These are phyloP conservation scores for Patagioenas fasciata DNA, from an alignment of 2,113 vertebrate genomes.

Conservation along the genomic window DNA sequence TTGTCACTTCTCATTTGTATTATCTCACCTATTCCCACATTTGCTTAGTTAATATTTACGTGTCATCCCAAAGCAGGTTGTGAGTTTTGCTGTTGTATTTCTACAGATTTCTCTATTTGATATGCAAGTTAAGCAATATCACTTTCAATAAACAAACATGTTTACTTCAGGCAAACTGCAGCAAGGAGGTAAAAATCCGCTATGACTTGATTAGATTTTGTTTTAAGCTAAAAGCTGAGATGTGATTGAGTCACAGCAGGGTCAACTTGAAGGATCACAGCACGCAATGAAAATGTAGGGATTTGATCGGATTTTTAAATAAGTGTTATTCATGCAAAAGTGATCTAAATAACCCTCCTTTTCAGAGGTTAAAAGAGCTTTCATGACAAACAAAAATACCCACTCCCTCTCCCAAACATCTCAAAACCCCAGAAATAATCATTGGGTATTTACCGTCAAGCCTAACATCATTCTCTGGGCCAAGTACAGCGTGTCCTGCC, in stretches of 20 bases:
- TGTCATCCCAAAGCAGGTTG: not conserved
- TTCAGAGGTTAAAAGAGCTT: not conserved
- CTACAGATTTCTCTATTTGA: not conserved
- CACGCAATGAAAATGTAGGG: not conserved
- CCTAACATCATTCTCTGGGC: not conserved
- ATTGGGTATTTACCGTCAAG: not conserved
- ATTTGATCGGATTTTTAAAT: not conserved
- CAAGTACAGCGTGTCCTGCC: not conserved
- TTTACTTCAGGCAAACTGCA: not conserved
- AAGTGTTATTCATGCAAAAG: not conserved
- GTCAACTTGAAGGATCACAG: not conserved
- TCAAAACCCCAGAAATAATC: not conserved
- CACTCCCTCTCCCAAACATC: too few relatives aligned
- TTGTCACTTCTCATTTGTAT: not conserved
- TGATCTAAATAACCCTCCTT: not conserved
- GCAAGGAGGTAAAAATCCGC: not conserved
- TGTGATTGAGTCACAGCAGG: not conserved
- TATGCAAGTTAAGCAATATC: not conserved
- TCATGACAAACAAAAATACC: not conserved
- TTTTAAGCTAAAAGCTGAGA: not conserved
- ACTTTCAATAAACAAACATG: not conserved
- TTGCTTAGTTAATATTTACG: not conserved
- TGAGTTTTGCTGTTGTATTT: not conserved
- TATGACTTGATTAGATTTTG: constrained; percentile 2
- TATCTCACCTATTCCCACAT: not conserved